Conservation (phyloP, 2,888 invertebrate genomes). For the Sesamia inferens region DNA sequence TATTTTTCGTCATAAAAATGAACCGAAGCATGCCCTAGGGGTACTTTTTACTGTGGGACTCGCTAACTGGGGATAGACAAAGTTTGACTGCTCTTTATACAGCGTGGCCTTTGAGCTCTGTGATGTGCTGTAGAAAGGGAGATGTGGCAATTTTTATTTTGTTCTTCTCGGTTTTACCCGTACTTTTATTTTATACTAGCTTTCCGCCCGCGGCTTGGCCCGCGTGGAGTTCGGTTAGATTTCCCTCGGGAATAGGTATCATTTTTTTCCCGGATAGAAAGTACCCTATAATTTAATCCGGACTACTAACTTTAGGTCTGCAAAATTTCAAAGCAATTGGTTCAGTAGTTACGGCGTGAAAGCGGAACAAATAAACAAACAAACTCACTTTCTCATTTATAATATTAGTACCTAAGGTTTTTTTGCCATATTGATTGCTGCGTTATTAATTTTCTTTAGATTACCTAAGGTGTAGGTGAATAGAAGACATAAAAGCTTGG, state of each 20-base stretch:
- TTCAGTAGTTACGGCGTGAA: no score
- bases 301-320: no score
- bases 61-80: slow-evolving; percentile 78
- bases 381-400: no score
- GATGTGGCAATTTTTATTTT: slow-evolving; percentile 57
- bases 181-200: no score
- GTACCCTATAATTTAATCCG: no score
- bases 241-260: no score
- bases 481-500: no score
- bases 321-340: no score
- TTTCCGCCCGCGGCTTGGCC: no score
- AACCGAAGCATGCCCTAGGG: slow-evolving; percentile 67
- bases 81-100: slow-evolving; percentile 79
- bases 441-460: background rate
- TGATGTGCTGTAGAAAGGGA: slow-evolving; percentile 59
- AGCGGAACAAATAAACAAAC: no score
- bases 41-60: slow-evolving; percentile 75
- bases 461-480: background rate
- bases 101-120: slow-evolving; percentile 71
- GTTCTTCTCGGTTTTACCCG: background rate
- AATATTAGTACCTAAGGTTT: background rate
- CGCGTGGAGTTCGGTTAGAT: no score
- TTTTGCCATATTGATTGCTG: background rate
- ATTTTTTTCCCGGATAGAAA: no score
- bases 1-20: slow-evolving; percentile 86